Evolutionary conservation across 92 coral and sea anemone species (phyloP).

Genomic region (Ricordea florida): DNA sequence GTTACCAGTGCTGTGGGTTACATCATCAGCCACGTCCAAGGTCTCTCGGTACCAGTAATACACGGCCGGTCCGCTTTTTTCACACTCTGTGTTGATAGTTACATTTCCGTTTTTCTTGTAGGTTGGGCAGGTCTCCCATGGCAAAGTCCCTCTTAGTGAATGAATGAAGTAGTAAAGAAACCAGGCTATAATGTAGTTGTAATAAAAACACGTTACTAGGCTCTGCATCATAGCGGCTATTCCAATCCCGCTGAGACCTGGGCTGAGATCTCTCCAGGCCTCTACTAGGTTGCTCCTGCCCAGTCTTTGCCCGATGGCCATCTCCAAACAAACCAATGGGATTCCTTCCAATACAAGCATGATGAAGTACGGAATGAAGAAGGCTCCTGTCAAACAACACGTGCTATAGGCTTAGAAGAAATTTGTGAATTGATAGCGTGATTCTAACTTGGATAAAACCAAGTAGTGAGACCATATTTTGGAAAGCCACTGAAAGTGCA

Average conservation of each 20-base stretch:
- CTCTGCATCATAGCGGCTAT: slow-evolving; percentile 70
- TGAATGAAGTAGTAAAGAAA: slow-evolving; percentile 82
- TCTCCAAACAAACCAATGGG: slow-evolving; percentile 91
- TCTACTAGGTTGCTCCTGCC: slow-evolving; percentile 65
- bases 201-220: slow-evolving; percentile 65
- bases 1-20: slow-evolving; percentile 66
- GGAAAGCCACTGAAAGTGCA: no score
- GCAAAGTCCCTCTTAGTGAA: slow-evolving; percentile 70
- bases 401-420: no score
- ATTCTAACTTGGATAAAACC: no score
- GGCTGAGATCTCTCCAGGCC: slow-evolving; percentile 77
- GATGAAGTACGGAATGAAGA: slow-evolving; percentile 82
- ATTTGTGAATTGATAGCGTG: no score
- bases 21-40: slow-evolving; percentile 68
- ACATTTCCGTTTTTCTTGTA: slow-evolving; percentile 20
- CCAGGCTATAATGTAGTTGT: slow-evolving; percentile 89
- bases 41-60: slow-evolving; percentile 93
- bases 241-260: slow-evolving; percentile 83
- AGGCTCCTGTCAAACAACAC: slow-evolving; percentile 85
- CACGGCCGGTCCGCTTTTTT: slow-evolving; percentile 68
- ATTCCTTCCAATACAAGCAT: slow-evolving; percentile 92
- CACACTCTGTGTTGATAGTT: slow-evolving; percentile 68
- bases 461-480: no score
- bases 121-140: slow-evolving; percentile 76
- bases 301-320: slow-evolving; percentile 90